Base-by-base conservation (phyloP, 53 echinoderm and acorn worm genomes). In the Patiria pectinifera region DNA sequence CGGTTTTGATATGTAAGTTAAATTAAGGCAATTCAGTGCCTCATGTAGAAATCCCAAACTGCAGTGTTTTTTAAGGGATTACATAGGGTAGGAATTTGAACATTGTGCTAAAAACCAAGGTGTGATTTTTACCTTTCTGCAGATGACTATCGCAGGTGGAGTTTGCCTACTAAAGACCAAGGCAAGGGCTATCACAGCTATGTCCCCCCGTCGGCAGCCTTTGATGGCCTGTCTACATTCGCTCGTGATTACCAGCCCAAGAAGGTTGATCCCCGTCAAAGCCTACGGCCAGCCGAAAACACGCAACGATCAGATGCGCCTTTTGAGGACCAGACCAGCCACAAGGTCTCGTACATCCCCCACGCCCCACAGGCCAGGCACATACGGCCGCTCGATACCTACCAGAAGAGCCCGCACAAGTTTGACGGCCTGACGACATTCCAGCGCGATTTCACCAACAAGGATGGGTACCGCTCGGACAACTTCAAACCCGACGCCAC, bases 141-240 rank as follows among this genome's bases (percentile, higher is more conserved):
- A 99, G 99, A 95, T 94, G 99, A 99, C 89, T 99, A 94, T 92
- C 96, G 99, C 10, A 96, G 93, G 92, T 99, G 99, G 99, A 94
- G 94, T 71, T 87, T 99, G 3, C 96, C 99, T 4, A 23, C 89
- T 15, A 95, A 94, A 90, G 99, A 97, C 43, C 82, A 82, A 11
- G 83, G 84, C 45, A 96, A 93, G 62, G 93, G 79, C n/a, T 94
- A 94, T 71, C 94, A 94, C 85, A 85, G 91, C 16, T 99, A 99
- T 63, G 66, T 97, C 4, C 97, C 99, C 18, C 96, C 99, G 19
- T 89, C 80, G 58, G 99, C 99, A 19, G 86, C 99, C 0, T 99
- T 99, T 84, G 97, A 99, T 71, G 99, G 99, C 60, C 81, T 93
- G 59, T 97, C 99, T 2, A 99, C 99, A 2, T 97, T 97, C 79